phyloP scores from a whole-genome alignment of 2,888 invertebrate genomes.

The Papilio elwesi region DNA sequence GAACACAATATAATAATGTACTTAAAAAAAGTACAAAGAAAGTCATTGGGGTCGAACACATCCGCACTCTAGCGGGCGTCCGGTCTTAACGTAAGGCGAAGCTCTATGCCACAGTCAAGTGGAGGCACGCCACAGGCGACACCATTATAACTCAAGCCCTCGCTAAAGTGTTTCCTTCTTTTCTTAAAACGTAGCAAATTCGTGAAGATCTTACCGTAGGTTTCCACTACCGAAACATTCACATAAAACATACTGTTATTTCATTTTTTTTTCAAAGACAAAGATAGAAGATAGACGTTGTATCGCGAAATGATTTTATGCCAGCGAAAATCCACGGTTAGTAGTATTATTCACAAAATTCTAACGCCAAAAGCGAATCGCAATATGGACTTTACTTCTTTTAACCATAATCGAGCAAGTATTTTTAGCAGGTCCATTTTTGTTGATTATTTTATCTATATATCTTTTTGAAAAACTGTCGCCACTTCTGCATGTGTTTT shows the following conservation, averaged over 20 bases:
- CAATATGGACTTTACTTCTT: too few species aligned
- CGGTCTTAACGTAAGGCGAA: constrained; percentile 17
- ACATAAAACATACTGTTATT: too few species aligned
- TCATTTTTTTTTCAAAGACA: too few species aligned
- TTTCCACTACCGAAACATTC: too few species aligned
- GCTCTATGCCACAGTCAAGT: constrained; percentile 31
- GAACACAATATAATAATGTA: not conserved
- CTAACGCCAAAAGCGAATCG: not conserved
- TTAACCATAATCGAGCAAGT: too few species aligned
- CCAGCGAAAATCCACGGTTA: not conserved
- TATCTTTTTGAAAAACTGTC: too few species aligned
- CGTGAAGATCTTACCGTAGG: constrained; percentile 45
- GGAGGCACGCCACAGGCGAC: constrained; percentile 29
- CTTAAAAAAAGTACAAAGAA: constrained; percentile 29
- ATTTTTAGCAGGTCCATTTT: too few species aligned
- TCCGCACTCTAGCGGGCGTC: constrained; percentile 33
- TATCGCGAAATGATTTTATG: too few species aligned
- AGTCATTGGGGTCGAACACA: constrained; percentile 34
- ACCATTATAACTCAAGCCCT: constrained; percentile 42
- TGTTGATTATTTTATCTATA: too few species aligned
- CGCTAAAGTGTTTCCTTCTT: constrained; percentile 47
- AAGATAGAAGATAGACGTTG: too few species aligned
- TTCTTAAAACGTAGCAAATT: constrained; percentile 50
- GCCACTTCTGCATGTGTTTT: too few species aligned
- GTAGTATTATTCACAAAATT: constrained; percentile 34